Percentiles rank a stretch among this genome's conserved stretches.
These are phyloP conservation scores for Bradypus variegatus DNA, from an alignment of 2,797 vertebrate species.

Conservation along the genomic window DNA sequence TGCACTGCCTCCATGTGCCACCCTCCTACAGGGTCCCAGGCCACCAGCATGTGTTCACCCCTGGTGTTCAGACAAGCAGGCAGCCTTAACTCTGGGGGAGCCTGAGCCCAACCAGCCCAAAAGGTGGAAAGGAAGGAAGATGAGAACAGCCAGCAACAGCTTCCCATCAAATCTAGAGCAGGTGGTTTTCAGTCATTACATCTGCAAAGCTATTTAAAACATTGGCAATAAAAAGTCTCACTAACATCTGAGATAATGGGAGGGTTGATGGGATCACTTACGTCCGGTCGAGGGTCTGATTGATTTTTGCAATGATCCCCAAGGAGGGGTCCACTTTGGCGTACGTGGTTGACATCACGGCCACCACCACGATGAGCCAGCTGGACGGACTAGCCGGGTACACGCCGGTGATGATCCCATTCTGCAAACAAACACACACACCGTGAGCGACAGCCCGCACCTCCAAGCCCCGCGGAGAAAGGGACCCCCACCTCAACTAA, in stretches of 20 bases:
- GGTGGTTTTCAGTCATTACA: fast-evolving
- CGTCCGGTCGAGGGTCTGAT: conserved; percentile 73
- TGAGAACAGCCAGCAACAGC: neutral
- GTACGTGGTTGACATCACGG: conserved; percentile 92
- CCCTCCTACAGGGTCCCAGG: neutral
- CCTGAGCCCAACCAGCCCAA: neutral
- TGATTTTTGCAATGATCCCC: conserved; percentile 85
- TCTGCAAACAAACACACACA: conserved; percentile 64
- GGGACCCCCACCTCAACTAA: neutral
- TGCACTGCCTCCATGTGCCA: neutral
- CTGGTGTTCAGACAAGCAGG: neutral
- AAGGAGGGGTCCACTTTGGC: conserved; percentile 88
- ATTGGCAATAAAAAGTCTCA: neutral
- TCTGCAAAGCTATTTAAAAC: neutral
- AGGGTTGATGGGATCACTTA: conserved; percentile 59
- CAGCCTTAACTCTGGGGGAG: neutral
- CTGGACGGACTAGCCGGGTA: conserved; percentile 94
- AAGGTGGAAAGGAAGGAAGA: fast-evolving
- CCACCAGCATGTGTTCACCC: neutral
- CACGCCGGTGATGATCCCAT: conserved; percentile 92
- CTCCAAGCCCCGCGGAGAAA: fast-evolving
- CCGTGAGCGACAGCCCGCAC: fast-evolving
- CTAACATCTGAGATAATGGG: fast-evolving
- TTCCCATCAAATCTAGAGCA: fast-evolving
- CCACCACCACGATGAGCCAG: conserved; percentile 90